These are phyloP conservation scores for Hydraecia micacea DNA, from an alignment of 2,888 invertebrate species.

Conservation along the genomic window DNA sequence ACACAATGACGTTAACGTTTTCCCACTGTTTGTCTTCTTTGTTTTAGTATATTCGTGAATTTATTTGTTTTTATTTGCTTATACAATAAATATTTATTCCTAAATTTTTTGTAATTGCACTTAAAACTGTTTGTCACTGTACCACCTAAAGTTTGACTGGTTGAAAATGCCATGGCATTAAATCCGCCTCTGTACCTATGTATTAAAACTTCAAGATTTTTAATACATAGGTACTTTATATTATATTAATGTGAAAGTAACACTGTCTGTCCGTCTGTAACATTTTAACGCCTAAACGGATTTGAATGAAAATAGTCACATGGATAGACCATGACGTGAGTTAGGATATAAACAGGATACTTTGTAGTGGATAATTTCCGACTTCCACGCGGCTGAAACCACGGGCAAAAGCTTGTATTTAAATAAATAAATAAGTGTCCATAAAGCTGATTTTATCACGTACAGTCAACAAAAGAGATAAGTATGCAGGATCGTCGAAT, in stretches of 20 bases:
- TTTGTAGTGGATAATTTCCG: neutral
- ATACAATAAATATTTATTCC: neutral
- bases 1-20: neutral
- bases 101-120: neutral
- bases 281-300: neutral
- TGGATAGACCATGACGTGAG: no score
- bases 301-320: neutral
- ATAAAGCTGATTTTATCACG: neutral
- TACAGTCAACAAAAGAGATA: no score
- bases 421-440: neutral
- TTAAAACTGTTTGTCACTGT: neutral
- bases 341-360: no score
- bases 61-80: neutral
- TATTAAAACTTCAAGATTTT: no score
- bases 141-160: neutral
- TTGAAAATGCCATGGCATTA: neutral
- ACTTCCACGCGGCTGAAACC: neutral
- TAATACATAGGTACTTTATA: no score
- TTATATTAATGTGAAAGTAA: neutral
- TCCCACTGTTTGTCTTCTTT: neutral
- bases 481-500: no score
- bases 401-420: neutral
- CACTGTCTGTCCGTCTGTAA: neutral
- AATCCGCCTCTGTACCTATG: neutral
- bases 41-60: neutral